phyloP scores from a whole-genome alignment of 2,797 vertebrate genomes.

The Sebastes itinus region DNA sequence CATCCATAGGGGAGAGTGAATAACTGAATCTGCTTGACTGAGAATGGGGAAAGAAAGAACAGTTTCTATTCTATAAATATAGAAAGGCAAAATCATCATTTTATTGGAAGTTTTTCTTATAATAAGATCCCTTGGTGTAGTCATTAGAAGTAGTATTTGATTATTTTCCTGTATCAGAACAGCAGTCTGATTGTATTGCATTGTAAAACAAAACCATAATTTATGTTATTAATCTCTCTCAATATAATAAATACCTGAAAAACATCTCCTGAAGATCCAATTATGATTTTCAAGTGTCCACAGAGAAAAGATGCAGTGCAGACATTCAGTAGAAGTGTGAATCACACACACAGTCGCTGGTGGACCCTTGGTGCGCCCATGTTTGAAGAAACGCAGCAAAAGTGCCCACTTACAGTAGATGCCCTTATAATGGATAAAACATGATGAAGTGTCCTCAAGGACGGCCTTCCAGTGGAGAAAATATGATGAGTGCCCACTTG shows the following conservation, averaged over 20 bases:
- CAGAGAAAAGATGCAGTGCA: not conserved
- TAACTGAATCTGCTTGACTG: constrained; percentile 23
- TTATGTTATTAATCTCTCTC: not conserved
- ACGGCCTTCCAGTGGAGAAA: too few relatives aligned
- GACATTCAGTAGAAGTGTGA: not conserved
- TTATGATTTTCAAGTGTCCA: not conserved
- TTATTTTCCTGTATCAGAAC: not conserved
- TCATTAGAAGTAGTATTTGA: not conserved
- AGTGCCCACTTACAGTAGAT: too few relatives aligned
- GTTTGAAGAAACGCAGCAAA: too few relatives aligned
- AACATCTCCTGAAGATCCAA: not conserved
- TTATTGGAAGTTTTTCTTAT: not conserved
- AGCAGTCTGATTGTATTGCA: not conserved
- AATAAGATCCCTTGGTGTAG: not conserved
- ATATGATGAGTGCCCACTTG: too few relatives aligned
- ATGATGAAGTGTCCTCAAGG: too few relatives aligned
- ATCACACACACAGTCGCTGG: not conserved
- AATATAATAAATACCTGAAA: not conserved
- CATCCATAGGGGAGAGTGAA: constrained; percentile 12
- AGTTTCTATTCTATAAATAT: constrained; percentile 9
- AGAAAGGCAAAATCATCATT: not conserved
- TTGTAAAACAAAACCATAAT: not conserved
- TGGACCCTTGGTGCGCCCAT: too few relatives aligned
- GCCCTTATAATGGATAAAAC: too few relatives aligned
- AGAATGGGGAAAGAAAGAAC: not conserved